A percentile compares a stretch with the other conserved stretches of the same genome.
These are phyloP conservation scores for Gulo gulo DNA, from an alignment of 2,113 vertebrate genomes.

Conservation along the genomic window DNA sequence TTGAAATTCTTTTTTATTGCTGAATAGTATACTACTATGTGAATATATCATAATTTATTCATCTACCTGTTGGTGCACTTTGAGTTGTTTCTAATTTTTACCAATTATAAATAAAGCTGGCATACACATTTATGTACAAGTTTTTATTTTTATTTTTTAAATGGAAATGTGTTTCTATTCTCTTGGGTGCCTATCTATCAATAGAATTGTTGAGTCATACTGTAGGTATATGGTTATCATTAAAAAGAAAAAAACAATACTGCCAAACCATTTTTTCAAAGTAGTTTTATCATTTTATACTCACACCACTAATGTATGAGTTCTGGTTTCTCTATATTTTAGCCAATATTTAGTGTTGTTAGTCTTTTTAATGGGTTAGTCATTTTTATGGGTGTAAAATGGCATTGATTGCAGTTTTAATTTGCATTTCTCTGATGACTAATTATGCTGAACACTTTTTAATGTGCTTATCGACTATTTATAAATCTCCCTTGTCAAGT, in stretches of 20 bases:
- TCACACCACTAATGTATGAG: neutral
- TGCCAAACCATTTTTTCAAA: neutral
- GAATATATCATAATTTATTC: neutral
- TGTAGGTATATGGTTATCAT: neutral
- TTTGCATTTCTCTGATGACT: constrained; percentile 17
- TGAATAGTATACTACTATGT: neutral
- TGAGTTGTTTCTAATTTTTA: constrained; percentile 1
- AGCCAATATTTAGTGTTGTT: neutral
- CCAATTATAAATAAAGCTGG: neutral
- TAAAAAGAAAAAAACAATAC: neutral
- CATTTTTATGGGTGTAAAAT: neutral
- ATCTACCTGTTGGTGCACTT: neutral
- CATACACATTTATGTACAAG: neutral
- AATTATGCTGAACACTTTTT: neutral
- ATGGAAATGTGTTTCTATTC: neutral
- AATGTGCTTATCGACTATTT: neutral
- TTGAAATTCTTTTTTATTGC: neutral
- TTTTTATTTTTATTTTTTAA: neutral
- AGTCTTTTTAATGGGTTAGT: neutral
- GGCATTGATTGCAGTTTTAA: neutral
- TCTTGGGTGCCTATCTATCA: neutral
- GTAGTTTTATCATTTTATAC: constrained; percentile 3
- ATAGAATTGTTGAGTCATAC: constrained; percentile 5
- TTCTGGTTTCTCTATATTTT: neutral
- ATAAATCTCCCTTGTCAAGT: constrained; percentile 1